These are phyloP conservation scores for Siniperca undulata DNA, from an alignment of 2,797 vertebrate species.

Conservation along the genomic window DNA sequence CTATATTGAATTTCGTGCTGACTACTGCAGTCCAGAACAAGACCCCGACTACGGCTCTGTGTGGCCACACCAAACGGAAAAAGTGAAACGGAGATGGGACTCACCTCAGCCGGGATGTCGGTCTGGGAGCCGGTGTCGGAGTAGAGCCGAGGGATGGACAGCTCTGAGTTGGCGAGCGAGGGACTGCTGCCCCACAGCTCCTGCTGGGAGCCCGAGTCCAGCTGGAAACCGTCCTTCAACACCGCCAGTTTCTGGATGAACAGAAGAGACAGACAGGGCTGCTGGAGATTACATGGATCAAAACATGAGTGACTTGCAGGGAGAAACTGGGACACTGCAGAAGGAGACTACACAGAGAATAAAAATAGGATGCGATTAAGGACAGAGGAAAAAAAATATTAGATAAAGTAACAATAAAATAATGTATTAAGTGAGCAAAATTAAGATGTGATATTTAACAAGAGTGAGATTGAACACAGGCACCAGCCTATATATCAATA, in stretches of 20 bases:
- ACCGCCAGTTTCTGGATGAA: slow-evolving; percentile 91
- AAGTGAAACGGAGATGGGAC: slow-evolving; percentile 44
- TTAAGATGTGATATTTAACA: background rate
- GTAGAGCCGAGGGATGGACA: slow-evolving; percentile 88
- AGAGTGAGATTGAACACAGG: background rate
- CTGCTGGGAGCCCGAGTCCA: slow-evolving; percentile 90
- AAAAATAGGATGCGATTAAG: background rate
- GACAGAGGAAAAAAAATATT: background rate
- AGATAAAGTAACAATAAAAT: background rate
- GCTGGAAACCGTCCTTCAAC: slow-evolving; percentile 92
- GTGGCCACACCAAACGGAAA: background rate
- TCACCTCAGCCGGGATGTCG: slow-evolving; percentile 92
- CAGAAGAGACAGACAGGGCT: background rate
- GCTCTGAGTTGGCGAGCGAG: slow-evolving; percentile 88
- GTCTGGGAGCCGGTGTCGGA: slow-evolving; percentile 96
- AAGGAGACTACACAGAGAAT: background rate
- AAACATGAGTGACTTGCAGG: background rate
- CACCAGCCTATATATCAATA: background rate
- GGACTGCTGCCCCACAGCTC: slow-evolving; percentile 92
- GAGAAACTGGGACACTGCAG: slow-evolving; percentile 1
- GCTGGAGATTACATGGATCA: background rate
- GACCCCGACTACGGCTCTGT: background rate
- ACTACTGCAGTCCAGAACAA: background rate
- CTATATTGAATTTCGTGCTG: background rate
- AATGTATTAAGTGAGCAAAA: background rate